These are phyloP conservation scores for Galaxias olidus DNA, from an alignment of 2,797 vertebrate genomes.

Conservation along the genomic window DNA sequence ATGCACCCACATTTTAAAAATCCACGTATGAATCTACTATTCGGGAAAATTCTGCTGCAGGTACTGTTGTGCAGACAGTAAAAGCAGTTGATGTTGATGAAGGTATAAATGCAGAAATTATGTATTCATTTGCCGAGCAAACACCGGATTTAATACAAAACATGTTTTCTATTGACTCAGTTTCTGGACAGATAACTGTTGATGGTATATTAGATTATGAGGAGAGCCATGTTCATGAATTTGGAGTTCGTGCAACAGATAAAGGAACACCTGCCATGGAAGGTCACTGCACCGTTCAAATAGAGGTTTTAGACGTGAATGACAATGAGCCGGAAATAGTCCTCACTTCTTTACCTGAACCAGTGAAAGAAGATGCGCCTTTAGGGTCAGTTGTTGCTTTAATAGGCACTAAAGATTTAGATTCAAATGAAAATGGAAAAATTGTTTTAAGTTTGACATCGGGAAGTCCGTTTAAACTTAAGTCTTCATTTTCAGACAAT, in stretches of 20 bases:
- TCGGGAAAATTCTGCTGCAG: constrained; percentile 2
- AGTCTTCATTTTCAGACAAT: constrained; percentile 61
- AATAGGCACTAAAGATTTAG: constrained; percentile 46
- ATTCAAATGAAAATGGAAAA: constrained; percentile 60
- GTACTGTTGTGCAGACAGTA: constrained; percentile 36
- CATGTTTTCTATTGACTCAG: constrained; percentile 42
- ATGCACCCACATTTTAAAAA: constrained; percentile 21
- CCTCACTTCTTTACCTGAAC: constrained; percentile 41
- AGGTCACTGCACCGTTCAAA: constrained; percentile 46
- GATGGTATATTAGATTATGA: constrained; percentile 1
- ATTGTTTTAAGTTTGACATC: constrained; percentile 44
- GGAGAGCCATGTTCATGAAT: constrained; percentile 38
- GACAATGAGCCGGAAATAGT: constrained; percentile 59
- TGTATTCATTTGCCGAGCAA: constrained; percentile 44
- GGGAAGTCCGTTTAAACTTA: constrained; percentile 53
- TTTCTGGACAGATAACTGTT: constrained; percentile 43
- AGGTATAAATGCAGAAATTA: constrained; percentile 60
- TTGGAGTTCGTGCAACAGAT: constrained; percentile 69
- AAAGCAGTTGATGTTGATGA: constrained; percentile 67
- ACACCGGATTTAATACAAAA: constrained; percentile 34
- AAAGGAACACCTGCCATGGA: constrained; percentile 57
- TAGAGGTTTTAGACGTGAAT: constrained; percentile 67
- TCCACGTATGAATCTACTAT: constrained; percentile 3
- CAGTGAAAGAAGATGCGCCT: constrained; percentile 46
- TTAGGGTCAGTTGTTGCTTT: constrained; percentile 52